These are phyloP conservation scores for Mirounga angustirostris DNA, from an alignment of 2,113 vertebrate species.

Conservation along the genomic window DNA sequence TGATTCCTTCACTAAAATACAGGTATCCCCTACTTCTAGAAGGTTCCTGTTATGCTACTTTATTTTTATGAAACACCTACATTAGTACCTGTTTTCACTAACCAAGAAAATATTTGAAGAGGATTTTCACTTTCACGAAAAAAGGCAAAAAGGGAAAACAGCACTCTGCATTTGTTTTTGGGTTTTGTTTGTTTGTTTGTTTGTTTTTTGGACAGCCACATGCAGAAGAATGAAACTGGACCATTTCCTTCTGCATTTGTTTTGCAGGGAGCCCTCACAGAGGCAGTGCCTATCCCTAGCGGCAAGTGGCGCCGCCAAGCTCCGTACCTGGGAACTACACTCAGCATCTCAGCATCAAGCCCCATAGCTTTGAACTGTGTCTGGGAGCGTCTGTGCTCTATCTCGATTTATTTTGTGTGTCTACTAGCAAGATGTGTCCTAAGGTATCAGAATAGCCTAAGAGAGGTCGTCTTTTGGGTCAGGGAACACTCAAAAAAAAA, in stretches of 20 bases:
- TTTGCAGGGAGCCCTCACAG: background rate
- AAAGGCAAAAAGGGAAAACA: background rate
- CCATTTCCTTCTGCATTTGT: background rate
- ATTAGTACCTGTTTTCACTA: background rate
- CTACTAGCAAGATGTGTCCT: background rate
- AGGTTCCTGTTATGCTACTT: background rate
- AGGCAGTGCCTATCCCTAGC: background rate
- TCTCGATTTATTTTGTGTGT: background rate
- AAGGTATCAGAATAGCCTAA: background rate
- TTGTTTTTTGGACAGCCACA: no score
- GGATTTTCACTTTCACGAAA: background rate
- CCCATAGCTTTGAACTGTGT: background rate
- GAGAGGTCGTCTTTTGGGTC: background rate
- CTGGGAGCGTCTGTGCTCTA: background rate
- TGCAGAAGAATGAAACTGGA: no score
- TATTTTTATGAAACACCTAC: background rate
- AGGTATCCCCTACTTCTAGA: background rate
- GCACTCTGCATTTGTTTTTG: background rate
- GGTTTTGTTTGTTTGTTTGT: no score
- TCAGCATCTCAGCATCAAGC: background rate
- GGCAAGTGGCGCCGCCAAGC: background rate
- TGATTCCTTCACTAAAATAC: conserved; percentile 18
- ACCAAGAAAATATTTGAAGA: background rate
- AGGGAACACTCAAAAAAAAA: background rate
- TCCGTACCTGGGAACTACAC: background rate